Evolutionary conservation across 2,797 vertebrate genomes (phyloP).

Genomic region (Oceanodroma leucorhoa): DNA sequence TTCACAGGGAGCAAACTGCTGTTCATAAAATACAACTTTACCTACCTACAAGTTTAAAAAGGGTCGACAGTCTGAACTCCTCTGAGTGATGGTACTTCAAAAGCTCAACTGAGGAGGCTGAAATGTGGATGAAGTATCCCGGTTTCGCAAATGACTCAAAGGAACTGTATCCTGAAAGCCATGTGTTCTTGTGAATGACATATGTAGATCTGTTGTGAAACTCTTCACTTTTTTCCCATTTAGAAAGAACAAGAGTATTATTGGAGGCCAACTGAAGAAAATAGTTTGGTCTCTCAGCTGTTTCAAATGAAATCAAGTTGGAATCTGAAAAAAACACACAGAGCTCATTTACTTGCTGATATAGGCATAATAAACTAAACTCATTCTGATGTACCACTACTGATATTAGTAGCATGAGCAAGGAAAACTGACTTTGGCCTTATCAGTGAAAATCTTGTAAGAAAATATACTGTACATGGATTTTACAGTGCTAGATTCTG

Average conservation of each 20-base stretch:
- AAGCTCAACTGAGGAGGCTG: constrained; percentile 77
- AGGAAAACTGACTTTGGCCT: neutral
- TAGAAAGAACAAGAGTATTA: constrained; percentile 81
- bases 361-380: neutral
- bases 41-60: constrained; percentile 89
- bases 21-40: neutral
- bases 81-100: constrained; percentile 84
- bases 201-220: constrained; percentile 90
- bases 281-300: constrained; percentile 89
- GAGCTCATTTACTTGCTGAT: neutral
- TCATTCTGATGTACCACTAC: neutral
- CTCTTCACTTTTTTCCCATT: constrained; percentile 80
- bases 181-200: constrained; percentile 85
- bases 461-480: neutral
- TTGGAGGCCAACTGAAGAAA: constrained; percentile 80
- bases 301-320: constrained; percentile 89
- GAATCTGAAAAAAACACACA: constrained; percentile 77
- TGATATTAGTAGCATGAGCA: neutral
- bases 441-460: neutral
- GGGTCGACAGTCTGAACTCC: constrained; percentile 83
- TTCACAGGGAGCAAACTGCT: neutral
- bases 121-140: constrained; percentile 84
- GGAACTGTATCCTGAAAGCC: constrained; percentile 86
- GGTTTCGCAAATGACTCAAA: constrained; percentile 88
- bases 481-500: neutral